Evolutionary conservation across 2,888 invertebrate genomes (phyloP).

Genomic region (Ischnus inquisitorius): DNA sequence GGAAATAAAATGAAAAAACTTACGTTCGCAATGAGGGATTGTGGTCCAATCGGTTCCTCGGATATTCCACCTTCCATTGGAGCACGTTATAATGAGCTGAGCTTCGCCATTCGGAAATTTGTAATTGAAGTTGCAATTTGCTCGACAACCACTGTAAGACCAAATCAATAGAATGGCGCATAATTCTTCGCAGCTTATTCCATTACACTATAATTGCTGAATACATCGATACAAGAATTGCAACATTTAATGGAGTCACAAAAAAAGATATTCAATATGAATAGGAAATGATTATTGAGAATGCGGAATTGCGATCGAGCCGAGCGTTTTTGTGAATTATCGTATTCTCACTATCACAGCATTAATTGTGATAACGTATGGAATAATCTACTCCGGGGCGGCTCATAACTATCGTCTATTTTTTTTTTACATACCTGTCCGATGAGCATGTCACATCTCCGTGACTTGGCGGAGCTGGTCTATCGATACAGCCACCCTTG

Average conservation of each 20-base stretch:
- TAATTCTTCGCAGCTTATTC: background rate
- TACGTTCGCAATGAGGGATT: conserved; percentile 89
- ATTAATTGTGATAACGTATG: background rate
- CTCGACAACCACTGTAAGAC: conserved; percentile 86
- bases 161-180: conserved; percentile 64
- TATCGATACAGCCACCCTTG: conserved; percentile 70
- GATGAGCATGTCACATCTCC: conserved; percentile 76
- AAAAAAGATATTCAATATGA: too few species aligned
- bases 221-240: too few species aligned
- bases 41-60: conserved; percentile 84
- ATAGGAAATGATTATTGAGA: background rate
- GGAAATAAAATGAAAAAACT: conserved; percentile 72
- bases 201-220: too few species aligned
- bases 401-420: background rate
- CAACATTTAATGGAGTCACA: too few species aligned
- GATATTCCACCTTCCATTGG: conserved; percentile 86
- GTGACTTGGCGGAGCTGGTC: conserved; percentile 73
- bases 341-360: background rate
- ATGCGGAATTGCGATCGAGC: background rate
- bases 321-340: background rate
- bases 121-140: conserved; percentile 86
- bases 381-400: background rate
- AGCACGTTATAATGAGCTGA: conserved; percentile 86
- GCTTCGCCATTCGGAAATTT: conserved; percentile 87
- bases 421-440: conserved; percentile 67